Evolutionary conservation across 2,797 vertebrate species (phyloP).

Genomic region (Girardinus metallicus): DNA sequence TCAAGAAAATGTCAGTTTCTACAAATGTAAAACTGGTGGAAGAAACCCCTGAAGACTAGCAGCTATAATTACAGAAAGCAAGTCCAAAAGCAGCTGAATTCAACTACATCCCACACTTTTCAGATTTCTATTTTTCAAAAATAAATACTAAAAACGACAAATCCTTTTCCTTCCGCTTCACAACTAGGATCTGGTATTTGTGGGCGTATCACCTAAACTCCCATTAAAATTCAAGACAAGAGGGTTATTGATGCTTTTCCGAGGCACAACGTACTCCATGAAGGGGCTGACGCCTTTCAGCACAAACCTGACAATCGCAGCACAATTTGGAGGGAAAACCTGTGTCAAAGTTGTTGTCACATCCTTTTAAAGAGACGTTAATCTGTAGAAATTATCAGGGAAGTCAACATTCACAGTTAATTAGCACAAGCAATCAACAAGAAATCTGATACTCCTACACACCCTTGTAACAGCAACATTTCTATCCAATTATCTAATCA

Average conservation of each 20-base stretch:
- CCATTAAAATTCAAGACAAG: neutral
- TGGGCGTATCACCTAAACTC: neutral
- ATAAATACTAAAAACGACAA: neutral
- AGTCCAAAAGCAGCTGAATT: neutral
- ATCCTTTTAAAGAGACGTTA: slow-evolving; percentile 54
- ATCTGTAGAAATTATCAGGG: slow-evolving; percentile 67
- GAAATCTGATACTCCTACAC: slow-evolving; percentile 57
- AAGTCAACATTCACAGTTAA: slow-evolving; percentile 70
- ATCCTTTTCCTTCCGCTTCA: neutral
- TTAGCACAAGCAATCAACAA: slow-evolving; percentile 66
- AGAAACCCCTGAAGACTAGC: neutral
- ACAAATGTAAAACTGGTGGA: neutral
- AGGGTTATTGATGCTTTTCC: neutral
- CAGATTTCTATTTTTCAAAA: neutral
- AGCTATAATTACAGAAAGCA: neutral
- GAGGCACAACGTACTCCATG: neutral
- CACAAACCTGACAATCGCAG: slow-evolving; percentile 1
- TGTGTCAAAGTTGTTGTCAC: slow-evolving; percentile 43
- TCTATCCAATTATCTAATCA: slow-evolving; percentile 78
- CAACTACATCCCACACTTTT: neutral
- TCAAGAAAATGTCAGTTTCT: neutral
- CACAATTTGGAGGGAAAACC: slow-evolving; percentile 36
- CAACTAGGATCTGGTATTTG: neutral
- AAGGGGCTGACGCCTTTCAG: slow-evolving; percentile 7
- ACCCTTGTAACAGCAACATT: slow-evolving; percentile 60